Evolutionary conservation across 2,888 invertebrate genomes (phyloP).

Genomic region (Papilio gigon): DNA sequence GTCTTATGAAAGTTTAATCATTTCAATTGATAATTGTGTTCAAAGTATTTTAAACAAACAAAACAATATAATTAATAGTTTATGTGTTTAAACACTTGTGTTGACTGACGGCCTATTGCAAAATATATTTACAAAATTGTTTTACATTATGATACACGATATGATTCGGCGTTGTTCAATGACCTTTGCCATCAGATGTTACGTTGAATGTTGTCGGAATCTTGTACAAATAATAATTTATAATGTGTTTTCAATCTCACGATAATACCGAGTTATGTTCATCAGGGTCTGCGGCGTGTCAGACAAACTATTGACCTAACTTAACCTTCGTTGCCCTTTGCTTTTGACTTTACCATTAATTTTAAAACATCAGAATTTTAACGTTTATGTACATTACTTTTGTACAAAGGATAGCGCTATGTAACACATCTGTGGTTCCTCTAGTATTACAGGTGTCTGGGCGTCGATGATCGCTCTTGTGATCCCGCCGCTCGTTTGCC

Average conservation of each 20-base stretch:
- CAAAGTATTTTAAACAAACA: not conserved
- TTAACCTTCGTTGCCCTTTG: conserved; percentile 17
- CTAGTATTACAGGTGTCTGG: no score
- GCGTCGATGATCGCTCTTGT: no score
- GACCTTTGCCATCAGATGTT: conserved; percentile 44
- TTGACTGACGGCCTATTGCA: conserved; percentile 4
- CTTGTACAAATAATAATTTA: conserved; percentile 33
- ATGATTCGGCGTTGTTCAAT: conserved; percentile 46
- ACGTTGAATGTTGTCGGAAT: conserved; percentile 34
- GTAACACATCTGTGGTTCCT: no score
- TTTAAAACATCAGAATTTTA: not conserved
- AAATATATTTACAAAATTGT: conserved; percentile 10
- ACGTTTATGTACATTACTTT: no score
- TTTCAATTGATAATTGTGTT: no score
- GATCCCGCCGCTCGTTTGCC: no score
- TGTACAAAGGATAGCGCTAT: no score
- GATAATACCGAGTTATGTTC: conserved; percentile 18
- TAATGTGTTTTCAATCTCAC: conserved; percentile 26
- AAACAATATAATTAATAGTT: not conserved
- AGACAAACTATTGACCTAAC: conserved; percentile 19
- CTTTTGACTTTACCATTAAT: conserved; percentile 4
- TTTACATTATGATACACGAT: conserved; percentile 11
- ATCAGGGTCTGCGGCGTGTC: conserved; percentile 4
- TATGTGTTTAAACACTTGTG: not conserved
- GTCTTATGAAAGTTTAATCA: no score